These are phyloP conservation scores for Zaprionus ghesquierei DNA, from an alignment of 1,140 invertebrate species.

Conservation along the genomic window DNA sequence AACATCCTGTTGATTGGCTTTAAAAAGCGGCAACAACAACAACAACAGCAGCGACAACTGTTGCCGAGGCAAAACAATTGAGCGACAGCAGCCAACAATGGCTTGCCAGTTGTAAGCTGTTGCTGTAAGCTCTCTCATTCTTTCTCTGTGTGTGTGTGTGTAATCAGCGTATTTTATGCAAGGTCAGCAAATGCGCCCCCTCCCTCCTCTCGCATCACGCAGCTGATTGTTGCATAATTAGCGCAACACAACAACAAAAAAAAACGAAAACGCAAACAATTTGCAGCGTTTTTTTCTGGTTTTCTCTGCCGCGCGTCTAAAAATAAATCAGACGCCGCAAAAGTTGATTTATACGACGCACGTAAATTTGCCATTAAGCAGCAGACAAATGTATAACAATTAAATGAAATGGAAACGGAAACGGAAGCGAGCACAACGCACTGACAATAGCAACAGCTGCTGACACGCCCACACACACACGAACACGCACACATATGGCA, in stretches of 20 bases:
- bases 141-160: neutral
- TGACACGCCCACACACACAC: constrained; percentile 21
- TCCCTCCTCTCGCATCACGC: neutral
- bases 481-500: constrained; percentile 1
- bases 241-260: constrained; percentile 18
- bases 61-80: constrained; percentile 41
- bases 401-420: constrained; percentile 70
- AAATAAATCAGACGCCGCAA: constrained; percentile 65
- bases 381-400: constrained; percentile 77
- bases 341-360: constrained; percentile 76
- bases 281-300: constrained; percentile 50
- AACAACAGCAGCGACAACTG: no score
- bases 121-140: neutral
- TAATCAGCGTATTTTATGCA: constrained; percentile 57
- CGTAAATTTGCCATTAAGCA: constrained; percentile 74
- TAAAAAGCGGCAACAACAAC: constrained; percentile 42
- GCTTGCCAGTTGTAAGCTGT: constrained; percentile 31
- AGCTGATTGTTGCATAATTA: constrained; percentile 64
- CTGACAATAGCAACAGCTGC: constrained; percentile 63
- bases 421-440: neutral
- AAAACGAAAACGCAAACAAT: constrained; percentile 58
- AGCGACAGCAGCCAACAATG: constrained; percentile 25
- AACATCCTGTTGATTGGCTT: constrained; percentile 54
- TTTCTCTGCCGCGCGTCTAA: constrained; percentile 29
- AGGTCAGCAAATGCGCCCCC: constrained; percentile 9